Base-by-base conservation (phyloP, 2,888 invertebrate genomes). In the Smittia aterrima region DNA sequence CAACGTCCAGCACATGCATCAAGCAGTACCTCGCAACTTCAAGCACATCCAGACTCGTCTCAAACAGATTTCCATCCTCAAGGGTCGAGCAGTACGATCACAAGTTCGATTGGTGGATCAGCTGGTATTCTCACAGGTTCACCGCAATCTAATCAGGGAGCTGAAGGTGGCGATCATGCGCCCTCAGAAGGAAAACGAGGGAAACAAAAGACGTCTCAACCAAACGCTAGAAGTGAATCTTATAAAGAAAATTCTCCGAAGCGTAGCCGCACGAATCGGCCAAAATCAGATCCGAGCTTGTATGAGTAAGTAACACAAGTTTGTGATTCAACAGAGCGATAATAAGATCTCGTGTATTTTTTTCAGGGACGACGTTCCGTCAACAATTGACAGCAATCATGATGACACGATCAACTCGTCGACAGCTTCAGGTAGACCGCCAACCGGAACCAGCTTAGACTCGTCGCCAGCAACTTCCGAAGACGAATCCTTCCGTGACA, bases 221-320 rank as follows among this genome's bases (percentile, higher is more conserved):
- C 72, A 13, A 72, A 72, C 54, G 72, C 72, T n/a, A 72, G 74
- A 47, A 74, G 90, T 76, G 91, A 90, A 82, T 90, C 90, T 80
- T 88, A 90, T 82, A 90, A 90, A 82, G 90, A 89, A 80, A 85
- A 88, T 78, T 86, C 86, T 13, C 86, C 89, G 87, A 84, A 85
- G 79, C 86, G 90, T 78, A 89, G 89, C 80, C 85, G 89, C 76
- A 82, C 81, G 75, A 89, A 89, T 80, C 87, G 90, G 78, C 86
- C 92, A 79, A 92, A 92, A 84, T 92, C 92, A 79, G 92, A 92
- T 85, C 92, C 92, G 66, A 91, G 90, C 83, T 87, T 91, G 13
- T 72, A 72, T 25, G 72, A 72, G 72, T 62, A 62, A 62, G 72
- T 62, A 11, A 4, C 47, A 47, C 58, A 4, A 22, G 3, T 58